Percentiles rank a stretch among this genome's conserved stretches.
Evolutionary conservation across 1,140 invertebrate species (phyloP).

Genomic region (Marisa cornuarietis): DNA sequence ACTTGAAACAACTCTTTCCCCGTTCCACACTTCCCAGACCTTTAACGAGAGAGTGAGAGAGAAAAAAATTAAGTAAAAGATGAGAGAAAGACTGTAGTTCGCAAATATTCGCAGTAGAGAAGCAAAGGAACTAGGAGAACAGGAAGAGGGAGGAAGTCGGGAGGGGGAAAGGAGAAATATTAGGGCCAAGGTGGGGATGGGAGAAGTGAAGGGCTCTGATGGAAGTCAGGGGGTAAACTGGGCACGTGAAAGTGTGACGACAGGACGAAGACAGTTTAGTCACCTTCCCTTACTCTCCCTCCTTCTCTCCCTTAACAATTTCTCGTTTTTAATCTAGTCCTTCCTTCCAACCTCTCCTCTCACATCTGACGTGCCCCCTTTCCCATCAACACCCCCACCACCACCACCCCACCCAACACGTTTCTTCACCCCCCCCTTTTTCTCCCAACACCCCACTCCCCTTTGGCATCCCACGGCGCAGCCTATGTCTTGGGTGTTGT

Average conservation of each 20-base stretch:
- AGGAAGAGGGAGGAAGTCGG: neutral
- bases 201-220: neutral
- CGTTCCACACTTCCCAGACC: too few relatives aligned
- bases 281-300: too few relatives aligned
- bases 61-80: neutral
- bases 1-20: constrained; percentile 14
- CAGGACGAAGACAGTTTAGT: too few relatives aligned
- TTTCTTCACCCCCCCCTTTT: neutral
- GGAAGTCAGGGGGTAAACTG: neutral
- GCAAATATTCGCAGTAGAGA: neutral
- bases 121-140: neutral
- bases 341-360: neutral
- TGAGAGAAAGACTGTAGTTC: neutral
- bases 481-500: neutral
- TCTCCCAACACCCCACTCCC: neutral
- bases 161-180: neutral
- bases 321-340: neutral
- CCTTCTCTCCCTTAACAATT: too few relatives aligned
- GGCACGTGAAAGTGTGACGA: too few relatives aligned
- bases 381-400: neutral
- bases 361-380: neutral
- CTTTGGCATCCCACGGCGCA: neutral
- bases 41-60: neutral
- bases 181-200: neutral
- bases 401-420: neutral